Base-by-base conservation (phyloP, 1,140 invertebrate species). In the Leptonema lineaticorne region DNA sequence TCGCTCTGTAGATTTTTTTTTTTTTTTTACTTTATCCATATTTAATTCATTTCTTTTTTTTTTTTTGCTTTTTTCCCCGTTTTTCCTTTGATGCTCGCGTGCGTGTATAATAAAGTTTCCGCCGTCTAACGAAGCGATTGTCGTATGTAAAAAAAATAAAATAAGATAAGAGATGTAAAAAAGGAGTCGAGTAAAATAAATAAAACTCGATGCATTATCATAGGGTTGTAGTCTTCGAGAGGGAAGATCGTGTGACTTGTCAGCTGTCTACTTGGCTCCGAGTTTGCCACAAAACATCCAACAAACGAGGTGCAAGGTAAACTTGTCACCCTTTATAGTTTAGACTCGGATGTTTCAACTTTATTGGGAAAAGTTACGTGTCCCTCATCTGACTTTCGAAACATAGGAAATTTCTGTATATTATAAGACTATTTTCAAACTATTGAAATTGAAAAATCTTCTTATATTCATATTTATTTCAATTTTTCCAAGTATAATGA, bases 311-410 rank as follows among this genome's bases (percentile, higher is more conserved):
- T 37, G 30, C 57, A 62, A 62, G 41, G 59, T 62, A 62, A 62
- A 62, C 62, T 64, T 50, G 45, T 30, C 45, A 29, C 62, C 45
- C 45, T 48, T 46, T 22, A 64, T 64, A 64, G 62, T 64, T 64
- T 46, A 26, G 24, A 64, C 62, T 64, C 37, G 41, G 62, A 64
- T 64, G 62, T 53, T 29, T 27, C 29, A 64, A 28, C 62, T 64
- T 50, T 64, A 64, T 64, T 64, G 62, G 22, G 24, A 29, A 50
- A 64, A 50, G 41, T 64, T 50, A 50, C 41, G 14, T 45, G 22
- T 46, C 59, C 41, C 41, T 63, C 41, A 45, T 46, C 41, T 63
- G 59, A 63, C 59, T 46, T n/a, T 63, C 59, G 14, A 16, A 37
- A n/a, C 59, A 16, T 14, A 2, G 41, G 11, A 45, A 63, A 63